A percentile compares a stretch with the other conserved stretches of the same genome.
phyloP scores from a whole-genome alignment of 2,113 vertebrate species.

The Xenopus laevis region DNA sequence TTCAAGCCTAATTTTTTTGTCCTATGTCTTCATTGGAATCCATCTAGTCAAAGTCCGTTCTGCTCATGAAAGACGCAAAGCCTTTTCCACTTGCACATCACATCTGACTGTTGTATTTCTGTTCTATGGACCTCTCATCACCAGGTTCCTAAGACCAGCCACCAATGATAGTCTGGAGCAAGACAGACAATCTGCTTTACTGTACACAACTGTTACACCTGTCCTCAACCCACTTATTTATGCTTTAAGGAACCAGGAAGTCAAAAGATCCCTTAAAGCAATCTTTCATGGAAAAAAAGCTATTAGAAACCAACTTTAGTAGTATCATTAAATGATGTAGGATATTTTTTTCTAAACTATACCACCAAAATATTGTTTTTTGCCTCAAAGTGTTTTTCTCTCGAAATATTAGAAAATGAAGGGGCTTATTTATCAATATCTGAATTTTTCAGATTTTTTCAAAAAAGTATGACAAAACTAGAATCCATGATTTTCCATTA shows the following conservation, averaged over 20 bases:
- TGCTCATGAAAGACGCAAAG: conserved; percentile 12
- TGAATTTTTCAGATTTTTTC: too few species aligned
- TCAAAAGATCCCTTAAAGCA: conserved; percentile 1
- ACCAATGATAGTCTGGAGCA: conserved; percentile 28
- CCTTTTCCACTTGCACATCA: conserved; percentile 33
- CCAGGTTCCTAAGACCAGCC: conserved; percentile 27
- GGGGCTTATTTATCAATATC: too few species aligned
- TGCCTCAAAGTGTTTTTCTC: too few species aligned
- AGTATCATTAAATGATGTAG: too few species aligned
- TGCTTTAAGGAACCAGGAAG: conserved; percentile 34
- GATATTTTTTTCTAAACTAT: too few species aligned
- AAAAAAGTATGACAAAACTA: too few species aligned
- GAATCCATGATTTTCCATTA: too few species aligned
- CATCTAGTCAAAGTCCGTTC: conserved; percentile 21
- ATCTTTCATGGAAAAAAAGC: conserved; percentile 12
- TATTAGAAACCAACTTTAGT: too few species aligned
- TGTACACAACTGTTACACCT: conserved; percentile 38
- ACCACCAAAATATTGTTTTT: too few species aligned
- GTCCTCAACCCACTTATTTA: conserved; percentile 41
- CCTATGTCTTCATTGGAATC: conserved; percentile 26
- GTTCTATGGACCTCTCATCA: conserved; percentile 23
- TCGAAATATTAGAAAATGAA: too few species aligned
- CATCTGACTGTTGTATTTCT: conserved; percentile 26
- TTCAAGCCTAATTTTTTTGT: conserved; percentile 17
- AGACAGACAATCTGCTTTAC: conserved; percentile 24